Conservation (phyloP, 2,888 invertebrate species). For the Netelia inedita region DNA sequence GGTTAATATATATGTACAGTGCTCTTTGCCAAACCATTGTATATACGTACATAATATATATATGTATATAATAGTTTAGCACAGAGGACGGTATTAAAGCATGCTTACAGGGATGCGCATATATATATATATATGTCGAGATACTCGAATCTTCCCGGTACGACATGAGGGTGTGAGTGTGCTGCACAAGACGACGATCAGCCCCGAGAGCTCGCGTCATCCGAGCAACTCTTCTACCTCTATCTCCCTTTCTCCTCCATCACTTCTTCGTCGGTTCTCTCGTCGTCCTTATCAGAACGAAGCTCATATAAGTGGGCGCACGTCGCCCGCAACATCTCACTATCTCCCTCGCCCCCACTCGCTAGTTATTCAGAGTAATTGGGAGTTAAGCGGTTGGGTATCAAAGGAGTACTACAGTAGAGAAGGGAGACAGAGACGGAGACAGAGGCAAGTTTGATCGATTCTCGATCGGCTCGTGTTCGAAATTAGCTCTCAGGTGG, state of each 20-base stretch:
- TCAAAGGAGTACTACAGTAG: slow-evolving; percentile 50
- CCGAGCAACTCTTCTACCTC: slow-evolving; percentile 11
- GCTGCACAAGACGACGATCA: slow-evolving; percentile 30
- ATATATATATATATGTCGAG: slow-evolving; percentile 7
- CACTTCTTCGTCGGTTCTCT: slow-evolving; percentile 22
- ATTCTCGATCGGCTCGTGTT: slow-evolving; percentile 66
- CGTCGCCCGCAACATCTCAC: slow-evolving; percentile 28
- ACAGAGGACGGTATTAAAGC: background rate
- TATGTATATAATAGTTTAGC: background rate
- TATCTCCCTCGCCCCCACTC: slow-evolving; percentile 3
- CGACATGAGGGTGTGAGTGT: background rate
- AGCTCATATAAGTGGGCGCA: slow-evolving; percentile 15
- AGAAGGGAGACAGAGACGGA: background rate
- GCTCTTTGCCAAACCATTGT: too few species aligned
- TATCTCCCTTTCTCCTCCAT: background rate
- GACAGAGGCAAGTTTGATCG: slow-evolving; percentile 57
- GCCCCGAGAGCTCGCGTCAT: slow-evolving; percentile 38
- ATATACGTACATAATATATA: background rate
- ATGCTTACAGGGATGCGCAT: background rate
- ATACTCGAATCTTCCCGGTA: background rate
- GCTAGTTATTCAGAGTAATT: slow-evolving; percentile 65
- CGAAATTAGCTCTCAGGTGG: slow-evolving; percentile 69
- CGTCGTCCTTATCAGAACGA: background rate
- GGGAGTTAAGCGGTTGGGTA: slow-evolving; percentile 66
- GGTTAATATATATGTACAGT: background rate